A percentile compares a stretch with the other conserved stretches of the same genome.
Conservation (phyloP, 2,797 vertebrate genomes). For the Pteronotus mesoamericanus region DNA sequence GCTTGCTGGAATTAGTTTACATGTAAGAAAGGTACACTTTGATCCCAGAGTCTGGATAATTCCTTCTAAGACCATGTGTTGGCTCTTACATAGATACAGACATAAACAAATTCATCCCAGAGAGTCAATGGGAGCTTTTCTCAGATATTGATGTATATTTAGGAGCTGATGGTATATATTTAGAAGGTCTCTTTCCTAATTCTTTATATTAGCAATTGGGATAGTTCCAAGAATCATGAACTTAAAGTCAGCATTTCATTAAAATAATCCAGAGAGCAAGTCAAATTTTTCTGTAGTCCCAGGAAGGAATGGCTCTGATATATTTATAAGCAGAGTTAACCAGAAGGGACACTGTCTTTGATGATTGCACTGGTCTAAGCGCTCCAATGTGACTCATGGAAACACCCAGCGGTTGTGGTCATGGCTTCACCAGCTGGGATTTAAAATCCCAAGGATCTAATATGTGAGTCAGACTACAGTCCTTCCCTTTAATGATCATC, state of each 20-base stretch:
- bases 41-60: conserved; percentile 12
- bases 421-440: neutral
- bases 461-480: neutral
- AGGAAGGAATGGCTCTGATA: neutral
- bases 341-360: neutral
- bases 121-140: neutral
- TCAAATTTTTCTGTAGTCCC: neutral
- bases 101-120: conserved; percentile 33
- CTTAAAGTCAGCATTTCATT: conserved; percentile 46
- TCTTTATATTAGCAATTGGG: conserved; percentile 46
- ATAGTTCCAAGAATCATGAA: conserved; percentile 21
- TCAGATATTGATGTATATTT: conserved; percentile 48
- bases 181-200: conserved; percentile 30
- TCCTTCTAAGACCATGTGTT: conserved; percentile 26
- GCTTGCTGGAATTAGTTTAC: neutral
- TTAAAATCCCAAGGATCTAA: neutral
- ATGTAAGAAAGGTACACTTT: conserved; percentile 27
- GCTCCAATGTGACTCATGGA: neutral
- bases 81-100: conserved; percentile 18
- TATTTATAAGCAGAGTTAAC: conserved; percentile 11
- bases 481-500: neutral
- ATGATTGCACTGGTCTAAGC: neutral
- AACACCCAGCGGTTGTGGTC: neutral
- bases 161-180: conserved; percentile 24
- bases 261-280: conserved; percentile 27